Evolutionary conservation across 2,888 invertebrate species (phyloP).

Genomic region (Drosophila robusta): DNA sequence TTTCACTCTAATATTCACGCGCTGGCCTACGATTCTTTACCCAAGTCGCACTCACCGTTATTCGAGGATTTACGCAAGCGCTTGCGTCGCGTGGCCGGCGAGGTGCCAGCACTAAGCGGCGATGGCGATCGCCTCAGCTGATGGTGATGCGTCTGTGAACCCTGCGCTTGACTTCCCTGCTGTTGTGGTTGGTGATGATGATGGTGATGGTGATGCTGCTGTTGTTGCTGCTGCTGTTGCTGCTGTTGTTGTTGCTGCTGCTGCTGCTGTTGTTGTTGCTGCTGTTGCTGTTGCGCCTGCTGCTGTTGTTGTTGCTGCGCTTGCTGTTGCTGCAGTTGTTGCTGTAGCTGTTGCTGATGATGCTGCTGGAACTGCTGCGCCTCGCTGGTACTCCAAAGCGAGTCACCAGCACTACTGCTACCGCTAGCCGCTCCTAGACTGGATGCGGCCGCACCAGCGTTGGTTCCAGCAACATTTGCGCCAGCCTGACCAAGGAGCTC

Average conservation of each 20-base stretch:
- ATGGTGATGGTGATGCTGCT: constrained; percentile 76
- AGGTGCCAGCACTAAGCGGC: constrained; percentile 87
- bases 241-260: constrained; percentile 79
- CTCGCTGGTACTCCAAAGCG: constrained; percentile 86
- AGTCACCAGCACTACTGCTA: constrained; percentile 85
- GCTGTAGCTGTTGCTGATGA: constrained; percentile 87
- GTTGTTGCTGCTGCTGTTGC: constrained; percentile 74
- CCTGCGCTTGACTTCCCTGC: constrained; percentile 87
- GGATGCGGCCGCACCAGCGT: constrained; percentile 72
- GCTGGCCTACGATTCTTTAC: constrained; percentile 66
- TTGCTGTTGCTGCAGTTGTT: constrained; percentile 86
- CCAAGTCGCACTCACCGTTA: constrained; percentile 85
- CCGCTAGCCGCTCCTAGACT: constrained; percentile 72
- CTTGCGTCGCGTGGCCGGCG: constrained; percentile 88
- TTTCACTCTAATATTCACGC: background rate
- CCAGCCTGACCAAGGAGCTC: constrained; percentile 85
- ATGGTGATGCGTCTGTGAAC: constrained; percentile 87
- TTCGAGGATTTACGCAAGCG: constrained; percentile 88
- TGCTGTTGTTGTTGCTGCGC: constrained; percentile 87
- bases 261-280: constrained; percentile 86
- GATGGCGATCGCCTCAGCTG: constrained; percentile 86
- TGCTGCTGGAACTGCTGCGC: constrained; percentile 86
- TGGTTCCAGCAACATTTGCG: constrained; percentile 73
- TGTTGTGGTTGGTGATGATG: constrained; percentile 79
- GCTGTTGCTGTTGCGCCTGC: constrained; percentile 85